These are phyloP conservation scores for Coreoperca whiteheadi DNA, from an alignment of 2,113 vertebrate species.

Conservation along the genomic window DNA sequence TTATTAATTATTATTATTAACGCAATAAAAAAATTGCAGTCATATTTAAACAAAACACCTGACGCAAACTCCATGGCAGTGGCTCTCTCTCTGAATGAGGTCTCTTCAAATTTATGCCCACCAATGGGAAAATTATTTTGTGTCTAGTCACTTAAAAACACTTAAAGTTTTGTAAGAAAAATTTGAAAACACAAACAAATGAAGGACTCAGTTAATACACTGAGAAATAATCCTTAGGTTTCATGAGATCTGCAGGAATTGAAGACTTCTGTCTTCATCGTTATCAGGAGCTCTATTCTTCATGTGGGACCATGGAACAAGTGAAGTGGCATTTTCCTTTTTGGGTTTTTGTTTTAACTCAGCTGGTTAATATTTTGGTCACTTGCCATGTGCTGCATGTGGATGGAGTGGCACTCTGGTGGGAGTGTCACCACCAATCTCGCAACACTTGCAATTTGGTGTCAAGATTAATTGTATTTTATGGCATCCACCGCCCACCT, in stretches of 20 bases:
- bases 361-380: neutral
- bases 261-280: neutral
- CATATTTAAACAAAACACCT: slow-evolving; percentile 62
- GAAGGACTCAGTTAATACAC: too few relatives aligned
- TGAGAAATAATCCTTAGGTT: too few relatives aligned
- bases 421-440: neutral
- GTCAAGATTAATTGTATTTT: neutral
- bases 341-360: neutral
- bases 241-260: neutral
- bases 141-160: neutral
- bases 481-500: neutral
- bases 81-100: slow-evolving; percentile 20
- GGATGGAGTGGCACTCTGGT: neutral
- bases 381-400: neutral
- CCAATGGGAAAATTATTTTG: neutral
- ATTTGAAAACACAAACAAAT: too few relatives aligned
- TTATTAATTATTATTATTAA: too few relatives aligned
- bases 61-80: slow-evolving; percentile 43
- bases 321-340: neutral
- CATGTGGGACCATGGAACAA: neutral
- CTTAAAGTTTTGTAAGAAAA: neutral
- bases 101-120: neutral
- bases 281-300: neutral
- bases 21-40: slow-evolving; percentile 49
- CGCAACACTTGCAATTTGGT: neutral